Evolutionary conservation across 2,797 vertebrate species (phyloP), one percentile per base, ranked within the genome.

Genomic region (Coracias cyanogaster): DNA sequence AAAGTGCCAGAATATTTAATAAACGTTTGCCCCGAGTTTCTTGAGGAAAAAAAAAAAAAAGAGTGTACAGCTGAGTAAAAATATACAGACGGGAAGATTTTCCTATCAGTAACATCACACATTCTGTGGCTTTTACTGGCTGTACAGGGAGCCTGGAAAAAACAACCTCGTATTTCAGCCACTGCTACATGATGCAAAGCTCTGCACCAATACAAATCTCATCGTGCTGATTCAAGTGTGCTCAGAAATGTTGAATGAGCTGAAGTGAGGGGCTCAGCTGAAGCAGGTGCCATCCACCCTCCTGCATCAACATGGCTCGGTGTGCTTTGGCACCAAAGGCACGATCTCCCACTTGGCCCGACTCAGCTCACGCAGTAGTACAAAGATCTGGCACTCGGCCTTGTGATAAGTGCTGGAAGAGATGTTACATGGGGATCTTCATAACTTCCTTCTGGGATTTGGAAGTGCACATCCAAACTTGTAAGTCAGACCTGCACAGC

Each of bases 251-350:
- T 33, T 0, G 0, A 64, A 64, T 43, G 20, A 62, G 26, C 52
- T 67, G 37, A 70, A 72, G 29, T 6, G 13, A 48, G 39, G 24
- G 39, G 21, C 48, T 90, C 43, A 55, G 21, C 29, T 28, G 46
- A 35, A 71, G 39, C 22, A 77, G 72, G 6, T 39, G 7, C 21
- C 65, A 28, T 18, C n/a, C 57, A 51, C 29, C 14, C 14, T 51
- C 24, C 48, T 78, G 24, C 65, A 71, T 22, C 52, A 35, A 3
- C 12, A 18, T 0, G 0, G 10, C 2, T 2, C 31, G 7, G 3
- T 12, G 14, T 39, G 12, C 28, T 64, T 37, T 85, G 58, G 13
- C 29, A 66, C 35, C 15, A 20, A 67, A 46, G 12, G 31, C 4
- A 3, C 3, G 14, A 22, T 35, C 54, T 76, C 21, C 9, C 15